Evolutionary conservation across 2,888 invertebrate genomes (phyloP).

Genomic region (Rapana venosa): DNA sequence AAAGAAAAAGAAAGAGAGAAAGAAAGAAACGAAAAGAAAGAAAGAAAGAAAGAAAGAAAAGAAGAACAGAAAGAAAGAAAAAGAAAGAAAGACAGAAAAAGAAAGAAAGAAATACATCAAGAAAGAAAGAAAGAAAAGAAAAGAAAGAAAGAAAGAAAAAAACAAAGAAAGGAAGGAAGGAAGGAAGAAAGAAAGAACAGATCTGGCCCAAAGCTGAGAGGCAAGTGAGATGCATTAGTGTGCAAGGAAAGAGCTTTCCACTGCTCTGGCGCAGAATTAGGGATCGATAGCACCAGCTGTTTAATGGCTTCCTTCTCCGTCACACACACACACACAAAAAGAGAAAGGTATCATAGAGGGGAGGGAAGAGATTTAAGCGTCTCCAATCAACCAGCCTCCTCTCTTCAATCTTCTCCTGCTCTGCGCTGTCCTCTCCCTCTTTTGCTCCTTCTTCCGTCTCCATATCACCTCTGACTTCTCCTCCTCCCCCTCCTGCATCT

Average conservation of each 20-base stretch:
- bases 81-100: background rate
- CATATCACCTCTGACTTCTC: background rate
- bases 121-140: no score
- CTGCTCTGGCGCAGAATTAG: no score
- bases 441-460: background rate
- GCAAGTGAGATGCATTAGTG: background rate
- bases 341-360: no score
- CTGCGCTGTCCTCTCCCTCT: background rate
- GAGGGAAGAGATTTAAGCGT: no score
- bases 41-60: no score
- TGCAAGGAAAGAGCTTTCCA: background rate
- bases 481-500: background rate
- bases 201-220: background rate
- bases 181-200: background rate
- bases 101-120: no score
- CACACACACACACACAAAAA: no score
- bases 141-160: no score
- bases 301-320: no score
- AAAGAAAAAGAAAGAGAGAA: background rate
- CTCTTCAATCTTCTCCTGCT: background rate
- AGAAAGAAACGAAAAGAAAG: background rate
- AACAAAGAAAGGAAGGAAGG: no score
- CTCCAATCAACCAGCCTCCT: background rate
- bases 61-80: background rate
- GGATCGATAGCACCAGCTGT: no score